Base-by-base conservation (phyloP, 35 echinoderm and acorn worm genomes). In the Lytechinus variegatus region DNA sequence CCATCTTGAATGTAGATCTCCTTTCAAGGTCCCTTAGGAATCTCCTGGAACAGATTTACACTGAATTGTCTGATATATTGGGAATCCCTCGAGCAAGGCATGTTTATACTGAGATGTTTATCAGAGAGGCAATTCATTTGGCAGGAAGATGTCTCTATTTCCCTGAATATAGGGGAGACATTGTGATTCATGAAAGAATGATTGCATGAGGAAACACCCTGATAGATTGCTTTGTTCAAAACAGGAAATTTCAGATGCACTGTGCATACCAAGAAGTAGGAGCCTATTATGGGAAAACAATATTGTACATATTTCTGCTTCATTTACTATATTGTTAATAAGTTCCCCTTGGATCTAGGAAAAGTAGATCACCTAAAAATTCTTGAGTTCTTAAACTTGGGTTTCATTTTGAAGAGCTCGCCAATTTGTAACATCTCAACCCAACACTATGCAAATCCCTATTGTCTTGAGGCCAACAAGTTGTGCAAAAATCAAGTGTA, bases 51-150 rank as follows among this genome's bases (percentile, higher is more conserved):
- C n/a, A 24, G 61, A 79, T 79, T 79, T n/a, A 24, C 19, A n/a
- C 19, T 79, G 6, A 24, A 79, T 24, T 24, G n/a, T 79, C 66
- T 24, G n/a, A 79, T 79, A n/a, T 8, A n/a, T 79, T 24, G 66
- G 16, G 19, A 8, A 21, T 79, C 66, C 66, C 66, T 7, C 19
- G 66, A 79, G 66, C n/a, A 79, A 24, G 66, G 66, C 0, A 79
- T 79, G 66, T 79, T 79, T n/a, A 79, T 79, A 79, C 66, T 24
- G n/a, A 79, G 66, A 79, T 79, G 66, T 79, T 79, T 79, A 79
- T 79, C 66, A 71, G 19, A 24, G 61, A 71, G 13, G 61, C 5
- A 10, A 71, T 71, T 71, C 61, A 71, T 71, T 13, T 71, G 13
- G 4, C 61, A 71, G 61, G 19, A 71, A 21, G 16, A 24, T 71